Evolutionary conservation across 2,797 vertebrate species (phyloP), one percentile per base, ranked within the genome.

Genomic region (Rhabdomys pumilio): DNA sequence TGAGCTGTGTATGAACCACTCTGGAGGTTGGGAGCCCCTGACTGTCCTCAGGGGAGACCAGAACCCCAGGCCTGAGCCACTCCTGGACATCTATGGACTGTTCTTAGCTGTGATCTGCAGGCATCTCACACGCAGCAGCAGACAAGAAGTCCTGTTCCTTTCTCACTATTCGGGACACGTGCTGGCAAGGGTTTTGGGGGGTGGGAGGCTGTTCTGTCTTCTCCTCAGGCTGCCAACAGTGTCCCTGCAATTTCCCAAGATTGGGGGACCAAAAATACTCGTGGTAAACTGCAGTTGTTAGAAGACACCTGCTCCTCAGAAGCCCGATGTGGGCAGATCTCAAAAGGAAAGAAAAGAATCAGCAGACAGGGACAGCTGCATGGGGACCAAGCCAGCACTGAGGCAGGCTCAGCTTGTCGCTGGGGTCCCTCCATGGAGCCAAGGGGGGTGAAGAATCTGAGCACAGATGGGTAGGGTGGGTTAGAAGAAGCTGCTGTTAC

Each of bases 301-400:
- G 98, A 94, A 97, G 97, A 95, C 98, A 97, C 97, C 97, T 55
- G 96, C 92, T 97, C 97, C 90, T 81, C 93, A 88, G 91, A 92
- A 89, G 97, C 96, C 97, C 96, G 81, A 90, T 97, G 24, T 92
- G 97, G 97, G 97, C 50, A 93, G 97, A 93, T 97, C 91, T 96
- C 29, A 97, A 97, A 98, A 93, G 98, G 98, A 96, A 97, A 98
- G 97, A 90, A 47, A 94, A 15, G 87, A 34, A 55, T 31, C 96
- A 63, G 96, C 96, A 97, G 97, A 96, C 83, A 90, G 94, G 6
- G 63, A 95, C 57, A 47, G 96, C 86, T 22, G 83, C 34, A 90
- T 1, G 44, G 38, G 81, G 88, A 90, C 59, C 0, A 6, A 90
- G 88, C 90, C 67, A 69, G 24, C 8, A 44, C 8, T 12, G 7